Conservation (phyloP, 2,113 vertebrate species). For the Myanophis thanlyinensis region DNA sequence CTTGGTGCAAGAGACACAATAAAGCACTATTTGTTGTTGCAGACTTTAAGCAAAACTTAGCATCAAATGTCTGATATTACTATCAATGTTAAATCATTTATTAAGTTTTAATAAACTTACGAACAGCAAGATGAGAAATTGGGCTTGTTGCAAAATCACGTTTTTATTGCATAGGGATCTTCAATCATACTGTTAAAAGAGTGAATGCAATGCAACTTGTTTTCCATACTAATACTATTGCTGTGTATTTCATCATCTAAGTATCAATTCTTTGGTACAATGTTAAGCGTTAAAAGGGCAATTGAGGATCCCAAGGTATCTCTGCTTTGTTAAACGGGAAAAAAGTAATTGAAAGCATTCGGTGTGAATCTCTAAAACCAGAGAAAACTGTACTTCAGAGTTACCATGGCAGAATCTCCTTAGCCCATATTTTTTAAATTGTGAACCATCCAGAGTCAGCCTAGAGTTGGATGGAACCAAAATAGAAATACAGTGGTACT, state of each 20-base stretch:
- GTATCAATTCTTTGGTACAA: neutral
- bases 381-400: neutral
- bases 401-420: neutral
- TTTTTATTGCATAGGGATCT: neutral
- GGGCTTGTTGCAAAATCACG: neutral
- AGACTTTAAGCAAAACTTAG: neutral
- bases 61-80: neutral
- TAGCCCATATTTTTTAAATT: neutral
- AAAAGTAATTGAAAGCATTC: neutral
- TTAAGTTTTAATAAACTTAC: neutral
- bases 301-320: neutral
- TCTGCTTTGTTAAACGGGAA: neutral
- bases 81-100: neutral
- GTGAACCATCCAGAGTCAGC: neutral
- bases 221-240: neutral
- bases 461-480: neutral
- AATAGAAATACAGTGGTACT: no score
- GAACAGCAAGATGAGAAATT: neutral
- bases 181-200: no score
- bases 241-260: slow-evolving; percentile 13
- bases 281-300: neutral
- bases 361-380: neutral
- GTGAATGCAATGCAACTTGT: neutral
- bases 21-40: neutral
- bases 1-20: neutral